phyloP scores from a whole-genome alignment of 2,797 vertebrate species.

The Schizopygopsis pylzovi region DNA sequence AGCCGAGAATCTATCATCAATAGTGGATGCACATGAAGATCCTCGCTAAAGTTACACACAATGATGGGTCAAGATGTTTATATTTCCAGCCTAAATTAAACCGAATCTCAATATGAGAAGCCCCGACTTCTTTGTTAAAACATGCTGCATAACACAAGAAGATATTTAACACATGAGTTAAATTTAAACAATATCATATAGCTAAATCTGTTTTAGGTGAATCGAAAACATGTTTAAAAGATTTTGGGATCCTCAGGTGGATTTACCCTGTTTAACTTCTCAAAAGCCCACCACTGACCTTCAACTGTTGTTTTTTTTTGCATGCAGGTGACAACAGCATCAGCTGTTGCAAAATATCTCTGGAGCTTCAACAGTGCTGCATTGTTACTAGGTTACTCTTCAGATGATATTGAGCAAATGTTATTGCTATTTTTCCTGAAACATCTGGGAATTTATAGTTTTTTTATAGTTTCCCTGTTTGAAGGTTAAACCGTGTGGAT shows the following conservation, averaged over 20 bases:
- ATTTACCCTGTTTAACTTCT: not conserved
- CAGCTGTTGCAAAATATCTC: constrained; percentile 15
- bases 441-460: not conserved
- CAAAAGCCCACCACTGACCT: constrained; percentile 13
- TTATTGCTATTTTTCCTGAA: not conserved
- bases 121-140: not conserved
- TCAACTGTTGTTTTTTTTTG: not conserved
- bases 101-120: not conserved
- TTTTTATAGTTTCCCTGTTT: not conserved
- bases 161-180: not conserved
- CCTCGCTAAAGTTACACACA: not conserved
- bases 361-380: not conserved
- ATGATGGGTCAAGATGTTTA: not conserved
- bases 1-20: not conserved
- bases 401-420: not conserved
- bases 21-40: not conserved
- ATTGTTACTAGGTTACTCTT: constrained; percentile 29
- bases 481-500: not conserved
- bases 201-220: not conserved
- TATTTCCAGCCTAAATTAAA: not conserved
- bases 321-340: not conserved
- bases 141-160: not conserved
- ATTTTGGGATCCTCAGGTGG: constrained; percentile 14
- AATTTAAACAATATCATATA: not conserved
- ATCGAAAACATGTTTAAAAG: not conserved